Evolutionary conservation across 2,113 vertebrate genomes (phyloP), one percentile per base, ranked within the genome.

Genomic region (Solea senegalensis): DNA sequence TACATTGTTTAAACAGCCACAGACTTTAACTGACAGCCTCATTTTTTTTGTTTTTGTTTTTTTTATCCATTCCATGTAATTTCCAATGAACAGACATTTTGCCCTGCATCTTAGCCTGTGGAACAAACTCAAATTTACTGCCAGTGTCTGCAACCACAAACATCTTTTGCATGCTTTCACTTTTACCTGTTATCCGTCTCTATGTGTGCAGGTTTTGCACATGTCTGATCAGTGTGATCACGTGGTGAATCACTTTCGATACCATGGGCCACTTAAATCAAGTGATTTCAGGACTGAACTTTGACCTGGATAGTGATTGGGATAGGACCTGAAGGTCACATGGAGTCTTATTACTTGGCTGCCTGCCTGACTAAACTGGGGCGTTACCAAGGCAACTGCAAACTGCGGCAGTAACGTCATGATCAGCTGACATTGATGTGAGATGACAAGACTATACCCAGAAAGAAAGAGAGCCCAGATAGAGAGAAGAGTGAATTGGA

Each of bases 341-440:
- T 46, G 60, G 13, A 12, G 54, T 50, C 28, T 43, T 60, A 10
- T 15, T 28, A 59, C 39, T 52, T 27, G 51, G 54, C 65, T 54
- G 49, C 39, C 43, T 52, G 73, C 49, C 77, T 6, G 2, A n/a
- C 57, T 53, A 52, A 68, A 69, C 72, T 40, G 0, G 41, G 45
- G 5, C n/a, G 74, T 86, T 71, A 15, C 80, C 81, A 83, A 16
- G 74, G 83, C 77, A 84, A 87, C 86, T 48, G 76, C 49, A 26
- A 46, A 64, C 68, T 26, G 69, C 46, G 52, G 52, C 27, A 50
- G 55, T 34, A 28, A 62, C 43, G 58, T 88, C 75, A 50, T 48
- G 9, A 81, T 72, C 76, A 72, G 80, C 76, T 83, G 80, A 86
- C 76, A 51, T 44, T 74, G 67, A 90, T 72, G 54, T 50, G 72